Evolutionary conservation across 2,888 invertebrate genomes (phyloP), one percentile per base, ranked within the genome.

Genomic region (Acanthacorydalis orientalis): DNA sequence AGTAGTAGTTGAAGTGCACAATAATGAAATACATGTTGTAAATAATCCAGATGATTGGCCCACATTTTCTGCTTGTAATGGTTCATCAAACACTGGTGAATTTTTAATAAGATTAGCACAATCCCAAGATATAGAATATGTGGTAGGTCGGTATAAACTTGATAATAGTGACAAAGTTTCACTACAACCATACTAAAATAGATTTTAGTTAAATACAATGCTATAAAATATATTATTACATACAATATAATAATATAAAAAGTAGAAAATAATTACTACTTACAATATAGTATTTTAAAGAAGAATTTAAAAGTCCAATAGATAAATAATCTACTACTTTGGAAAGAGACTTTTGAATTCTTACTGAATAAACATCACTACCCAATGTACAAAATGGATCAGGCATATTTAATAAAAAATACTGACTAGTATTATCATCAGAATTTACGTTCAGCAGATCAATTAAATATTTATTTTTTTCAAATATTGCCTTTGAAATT

Each of bases 91-190:
- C 12, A 35, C 12, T 31, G 49, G 46, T 8, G 53, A 53, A 37
- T 47, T 50, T 41, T 45, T 46, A 15, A 48, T 4, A 23, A 14
- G 51, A 11, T 55, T 49, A 33, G 64, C 52, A 57, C 76, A 78
- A 51, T 73, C 71, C 78, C 86, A 90, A 0, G 83, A 75, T 15
- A 70, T 70, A 8, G 71, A 65, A 59, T 83, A 80, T 15, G 74
- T 64, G 54, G 80, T 80, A 2, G 84, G 80, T 0, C 77, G 71
- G 65, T 80, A 89, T 16, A 66, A 66, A 44, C 70, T 72, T 43
- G 82, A 78, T 34, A 90, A 63, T 4, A 70, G 60, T 55, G 75
- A 74, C 1, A 91, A 65, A 0, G 85, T 75, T 62, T 84, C 77
- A 55, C 77, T 72, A 57, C 77, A 78, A 1, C 83, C 83, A 56